Percentiles rank a stretch among this genome's conserved stretches.
Conservation (phyloP, 2,888 invertebrate genomes). For the Adelphocoris suturalis region DNA sequence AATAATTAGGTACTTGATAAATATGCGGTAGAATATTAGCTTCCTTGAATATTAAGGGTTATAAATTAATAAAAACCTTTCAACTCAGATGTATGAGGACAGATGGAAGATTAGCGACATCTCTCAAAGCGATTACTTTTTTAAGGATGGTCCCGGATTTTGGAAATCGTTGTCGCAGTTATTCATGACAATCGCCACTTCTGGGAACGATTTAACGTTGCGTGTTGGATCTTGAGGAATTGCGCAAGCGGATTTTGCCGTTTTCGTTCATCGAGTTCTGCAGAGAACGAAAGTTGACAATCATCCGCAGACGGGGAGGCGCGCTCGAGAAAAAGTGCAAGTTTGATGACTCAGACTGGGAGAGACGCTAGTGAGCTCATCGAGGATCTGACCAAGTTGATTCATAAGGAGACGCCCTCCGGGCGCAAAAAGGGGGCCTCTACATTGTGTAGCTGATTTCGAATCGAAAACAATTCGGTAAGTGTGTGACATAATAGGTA, state of each 20-base stretch:
- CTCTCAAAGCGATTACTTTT: too few relatives aligned
- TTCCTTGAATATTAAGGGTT: too few relatives aligned
- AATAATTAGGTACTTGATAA: too few relatives aligned
- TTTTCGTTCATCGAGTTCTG: not conserved
- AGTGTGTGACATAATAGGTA: too few relatives aligned
- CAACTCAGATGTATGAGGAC: too few relatives aligned
- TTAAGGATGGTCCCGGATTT: too few relatives aligned
- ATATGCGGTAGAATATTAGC: too few relatives aligned
- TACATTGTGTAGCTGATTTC: not conserved
- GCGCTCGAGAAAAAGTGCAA: not conserved
- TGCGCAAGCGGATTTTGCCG: slow-evolving; percentile 17
- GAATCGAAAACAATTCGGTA: not conserved
- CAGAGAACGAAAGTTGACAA: slow-evolving; percentile 28
- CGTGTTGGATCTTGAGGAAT: not conserved
- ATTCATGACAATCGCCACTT: not conserved
- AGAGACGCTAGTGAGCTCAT: slow-evolving; percentile 48
- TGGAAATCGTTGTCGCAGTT: too few relatives aligned
- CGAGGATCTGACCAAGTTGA: slow-evolving; percentile 44
- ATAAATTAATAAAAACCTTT: too few relatives aligned
- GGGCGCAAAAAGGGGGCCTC: not conserved
- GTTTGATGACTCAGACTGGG: slow-evolving; percentile 42
- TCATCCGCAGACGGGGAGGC: not conserved
- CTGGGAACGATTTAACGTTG: not conserved
- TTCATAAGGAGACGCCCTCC: slow-evolving; percentile 29
- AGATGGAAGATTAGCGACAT: too few relatives aligned